Percentiles rank a stretch among this genome's conserved stretches.
phyloP scores from a whole-genome alignment of 1,140 invertebrate species.

The Megalopta genalis region DNA sequence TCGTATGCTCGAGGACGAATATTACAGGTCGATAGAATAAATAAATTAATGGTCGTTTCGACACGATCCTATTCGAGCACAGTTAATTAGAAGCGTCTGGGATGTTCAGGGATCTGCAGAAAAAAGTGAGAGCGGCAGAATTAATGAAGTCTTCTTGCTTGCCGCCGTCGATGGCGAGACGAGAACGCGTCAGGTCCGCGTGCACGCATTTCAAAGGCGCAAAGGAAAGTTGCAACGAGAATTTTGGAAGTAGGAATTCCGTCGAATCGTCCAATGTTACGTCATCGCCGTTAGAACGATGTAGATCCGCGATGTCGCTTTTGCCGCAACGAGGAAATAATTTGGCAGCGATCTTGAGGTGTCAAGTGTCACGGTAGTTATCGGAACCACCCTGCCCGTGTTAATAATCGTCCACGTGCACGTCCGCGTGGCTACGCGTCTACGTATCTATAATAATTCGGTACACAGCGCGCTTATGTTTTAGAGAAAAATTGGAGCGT shows the following conservation, averaged over 20 bases:
- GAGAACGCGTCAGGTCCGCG: conserved; percentile 80
- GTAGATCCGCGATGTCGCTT: conserved; percentile 76
- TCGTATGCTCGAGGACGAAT: conserved; percentile 86
- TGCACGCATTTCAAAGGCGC: conserved; percentile 73
- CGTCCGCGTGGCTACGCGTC: too few species aligned
- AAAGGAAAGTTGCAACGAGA: conserved; percentile 72
- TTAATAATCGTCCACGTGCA: too few species aligned
- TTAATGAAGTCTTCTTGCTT: conserved; percentile 84
- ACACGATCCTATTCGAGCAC: too few species aligned
- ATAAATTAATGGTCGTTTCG: background rate
- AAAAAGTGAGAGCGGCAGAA: conserved; percentile 85
- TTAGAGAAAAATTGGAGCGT: conserved; percentile 83
- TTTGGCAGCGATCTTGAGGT: conserved; percentile 85
- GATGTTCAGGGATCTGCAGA: conserved; percentile 82
- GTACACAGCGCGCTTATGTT: conserved; percentile 11
- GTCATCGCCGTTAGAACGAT: conserved; percentile 71
- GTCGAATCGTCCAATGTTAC: conserved; percentile 66
- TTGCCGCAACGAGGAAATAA: conserved; percentile 83
- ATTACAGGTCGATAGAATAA: conserved; percentile 81
- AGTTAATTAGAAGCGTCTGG: background rate
- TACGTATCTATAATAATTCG: too few species aligned
- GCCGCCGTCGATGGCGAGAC: conserved; percentile 85
- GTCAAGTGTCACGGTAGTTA: conserved; percentile 82
- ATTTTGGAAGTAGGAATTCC: conserved; percentile 62
- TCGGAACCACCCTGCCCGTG: too few species aligned